A percentile compares a stretch with the other conserved stretches of the same genome.
phyloP scores from a whole-genome alignment of 2,113 vertebrate genomes.

The Grammomys surdaster region DNA sequence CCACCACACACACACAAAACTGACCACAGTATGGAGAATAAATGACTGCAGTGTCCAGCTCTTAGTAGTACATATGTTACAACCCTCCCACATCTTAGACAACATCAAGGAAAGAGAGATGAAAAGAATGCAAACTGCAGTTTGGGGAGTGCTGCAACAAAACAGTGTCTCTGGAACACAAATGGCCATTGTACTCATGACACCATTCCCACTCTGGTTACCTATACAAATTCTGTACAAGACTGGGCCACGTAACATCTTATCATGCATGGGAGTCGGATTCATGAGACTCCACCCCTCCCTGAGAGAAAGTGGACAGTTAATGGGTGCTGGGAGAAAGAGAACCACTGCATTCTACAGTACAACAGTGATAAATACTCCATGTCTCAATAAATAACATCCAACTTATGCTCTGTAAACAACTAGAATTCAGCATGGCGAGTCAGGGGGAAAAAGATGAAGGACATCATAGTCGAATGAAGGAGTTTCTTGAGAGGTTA shows the following conservation, averaged over 20 bases:
- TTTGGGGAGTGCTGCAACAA: background rate
- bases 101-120: background rate
- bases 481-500: background rate
- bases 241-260: background rate
- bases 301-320: too few species aligned
- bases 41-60: background rate
- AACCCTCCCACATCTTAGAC: background rate
- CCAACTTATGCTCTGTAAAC: too few species aligned
- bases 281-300: background rate
- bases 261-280: background rate
- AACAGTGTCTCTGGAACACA: background rate
- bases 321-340: background rate
- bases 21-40: background rate
- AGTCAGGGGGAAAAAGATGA: background rate
- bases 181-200: background rate
- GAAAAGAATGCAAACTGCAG: background rate
- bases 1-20: background rate
- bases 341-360: too few species aligned
- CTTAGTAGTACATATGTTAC: background rate
- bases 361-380: background rate
- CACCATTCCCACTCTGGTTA: background rate
- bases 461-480: background rate
- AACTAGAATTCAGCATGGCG: background rate
- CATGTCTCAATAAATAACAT: background rate
- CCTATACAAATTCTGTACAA: background rate